These are phyloP conservation scores for Leucopternis melanops DNA, from an alignment of 2,113 vertebrate genomes.

Conservation along the genomic window DNA sequence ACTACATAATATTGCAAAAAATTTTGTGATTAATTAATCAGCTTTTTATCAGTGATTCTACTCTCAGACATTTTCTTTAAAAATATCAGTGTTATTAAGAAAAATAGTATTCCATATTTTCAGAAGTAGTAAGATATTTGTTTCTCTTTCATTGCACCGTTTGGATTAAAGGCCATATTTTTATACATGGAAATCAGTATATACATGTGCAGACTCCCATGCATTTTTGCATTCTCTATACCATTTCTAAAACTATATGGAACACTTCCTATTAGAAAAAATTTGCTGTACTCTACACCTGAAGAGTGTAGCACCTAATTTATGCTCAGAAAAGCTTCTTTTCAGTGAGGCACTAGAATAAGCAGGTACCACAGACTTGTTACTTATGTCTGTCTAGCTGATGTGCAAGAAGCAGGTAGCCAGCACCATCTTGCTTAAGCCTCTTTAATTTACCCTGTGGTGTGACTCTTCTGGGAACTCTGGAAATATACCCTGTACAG, in stretches of 20 bases:
- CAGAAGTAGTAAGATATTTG: background rate
- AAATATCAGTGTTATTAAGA: background rate
- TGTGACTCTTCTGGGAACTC: background rate
- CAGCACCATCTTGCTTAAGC: background rate
- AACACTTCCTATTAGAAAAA: background rate
- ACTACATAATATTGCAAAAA: rapidly evolving
- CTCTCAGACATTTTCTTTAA: background rate
- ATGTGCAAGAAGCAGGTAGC: background rate
- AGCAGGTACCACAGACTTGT: background rate
- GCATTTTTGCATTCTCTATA: background rate
- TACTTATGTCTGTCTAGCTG: background rate
- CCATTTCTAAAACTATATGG: background rate
- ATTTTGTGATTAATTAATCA: background rate
- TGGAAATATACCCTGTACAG: background rate
- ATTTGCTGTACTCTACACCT: background rate
- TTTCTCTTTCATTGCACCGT: background rate
- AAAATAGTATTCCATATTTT: background rate
- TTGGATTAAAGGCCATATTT: background rate
- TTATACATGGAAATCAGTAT: background rate
- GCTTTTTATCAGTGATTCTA: background rate
- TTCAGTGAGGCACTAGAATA: background rate
- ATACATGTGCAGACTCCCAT: rapidly evolving
- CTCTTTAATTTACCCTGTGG: background rate
- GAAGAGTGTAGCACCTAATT: background rate
- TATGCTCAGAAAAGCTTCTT: background rate